Percentiles rank a stretch among this genome's conserved stretches.
These are phyloP conservation scores for Nasonovia ribisnigri DNA, from an alignment of 2,888 invertebrate genomes.

Conservation along the genomic window DNA sequence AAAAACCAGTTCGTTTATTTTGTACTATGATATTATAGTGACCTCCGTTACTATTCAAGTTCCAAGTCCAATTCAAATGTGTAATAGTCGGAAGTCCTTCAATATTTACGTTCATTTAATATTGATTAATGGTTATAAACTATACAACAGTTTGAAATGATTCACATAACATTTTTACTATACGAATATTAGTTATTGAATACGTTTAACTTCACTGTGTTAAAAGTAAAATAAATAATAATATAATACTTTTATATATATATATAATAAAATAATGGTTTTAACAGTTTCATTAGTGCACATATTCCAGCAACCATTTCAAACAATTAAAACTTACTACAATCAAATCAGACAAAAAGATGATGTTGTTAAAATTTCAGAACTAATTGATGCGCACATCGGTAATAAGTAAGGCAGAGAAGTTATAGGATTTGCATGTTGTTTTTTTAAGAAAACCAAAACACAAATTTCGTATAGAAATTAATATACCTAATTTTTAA, in stretches of 20 bases:
- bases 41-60: not conserved
- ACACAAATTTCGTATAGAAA: not conserved
- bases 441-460: not conserved
- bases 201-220: not conserved
- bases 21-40: not conserved
- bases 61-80: constrained; percentile 11
- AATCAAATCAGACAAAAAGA: constrained; percentile 60
- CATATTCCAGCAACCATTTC: constrained; percentile 61
- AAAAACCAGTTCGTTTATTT: not conserved
- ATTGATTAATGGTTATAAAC: not conserved
- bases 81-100: not conserved
- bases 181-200: not conserved
- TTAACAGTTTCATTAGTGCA: constrained; percentile 58
- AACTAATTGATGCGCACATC: constrained; percentile 59
- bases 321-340: constrained; percentile 55
- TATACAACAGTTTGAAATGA: not conserved
- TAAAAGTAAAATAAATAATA: not conserved
- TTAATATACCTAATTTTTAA: not conserved
- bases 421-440: not conserved
- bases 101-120: not conserved
- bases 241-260: not conserved
- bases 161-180: not conserved
- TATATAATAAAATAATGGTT: constrained; percentile 45
- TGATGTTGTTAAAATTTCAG: constrained; percentile 61
- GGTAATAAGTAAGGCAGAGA: constrained; percentile 32